These are phyloP conservation scores for Tragelaphus buxtoni DNA, from an alignment of 2,113 vertebrate species.

Conservation along the genomic window DNA sequence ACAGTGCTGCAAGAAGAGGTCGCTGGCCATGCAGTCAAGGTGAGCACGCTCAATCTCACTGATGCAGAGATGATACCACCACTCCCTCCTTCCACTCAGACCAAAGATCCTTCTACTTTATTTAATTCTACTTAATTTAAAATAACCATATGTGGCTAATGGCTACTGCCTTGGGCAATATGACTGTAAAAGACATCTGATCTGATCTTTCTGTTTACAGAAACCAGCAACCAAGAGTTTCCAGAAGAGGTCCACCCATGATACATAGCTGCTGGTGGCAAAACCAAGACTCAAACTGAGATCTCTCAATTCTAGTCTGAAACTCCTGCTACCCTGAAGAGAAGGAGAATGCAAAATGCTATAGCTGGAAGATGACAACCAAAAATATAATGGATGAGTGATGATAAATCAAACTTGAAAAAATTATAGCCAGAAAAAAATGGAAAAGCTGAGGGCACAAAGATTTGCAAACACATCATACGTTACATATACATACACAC, in stretches of 20 bases:
- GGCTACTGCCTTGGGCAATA: not conserved
- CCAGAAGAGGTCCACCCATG: not conserved
- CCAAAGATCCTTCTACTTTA: not conserved
- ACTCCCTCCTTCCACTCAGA: not conserved
- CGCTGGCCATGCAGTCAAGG: not conserved
- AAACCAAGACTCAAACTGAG: not conserved
- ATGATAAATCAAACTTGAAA: not conserved
- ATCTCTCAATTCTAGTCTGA: not conserved
- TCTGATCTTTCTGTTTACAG: not conserved
- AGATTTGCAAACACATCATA: not conserved
- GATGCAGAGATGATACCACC: not conserved
- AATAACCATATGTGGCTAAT: not conserved
- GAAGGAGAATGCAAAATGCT: not conserved
- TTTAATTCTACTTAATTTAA: conserved; percentile 2
- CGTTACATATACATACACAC: not conserved
- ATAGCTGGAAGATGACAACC: not conserved
- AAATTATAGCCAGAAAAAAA: not conserved
- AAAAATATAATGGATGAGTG: not conserved
- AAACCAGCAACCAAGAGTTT: not conserved
- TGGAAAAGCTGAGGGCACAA: not conserved
- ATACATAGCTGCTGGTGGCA: not conserved
- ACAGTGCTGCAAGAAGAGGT: not conserved
- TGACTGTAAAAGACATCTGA: not conserved
- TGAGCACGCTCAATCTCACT: not conserved
- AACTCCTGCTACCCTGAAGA: not conserved